Evolutionary conservation across 2,888 invertebrate species (phyloP).

Genomic region (Didymodactylos carnosus): DNA sequence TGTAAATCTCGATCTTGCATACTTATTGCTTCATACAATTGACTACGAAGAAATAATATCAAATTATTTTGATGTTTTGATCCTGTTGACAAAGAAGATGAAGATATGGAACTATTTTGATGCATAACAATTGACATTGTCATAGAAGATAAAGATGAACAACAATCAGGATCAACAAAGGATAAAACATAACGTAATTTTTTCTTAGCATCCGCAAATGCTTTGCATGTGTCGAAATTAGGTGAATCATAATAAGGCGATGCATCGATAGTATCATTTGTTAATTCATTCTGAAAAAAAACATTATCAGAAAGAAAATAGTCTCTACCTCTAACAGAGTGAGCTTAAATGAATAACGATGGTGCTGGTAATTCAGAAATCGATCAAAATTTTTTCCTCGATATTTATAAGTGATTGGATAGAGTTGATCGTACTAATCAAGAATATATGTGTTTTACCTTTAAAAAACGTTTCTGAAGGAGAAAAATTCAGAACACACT

Average conservation of each 20-base stretch:
- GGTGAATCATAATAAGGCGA: slow-evolving; percentile 34
- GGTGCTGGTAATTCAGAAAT: too few relatives aligned
- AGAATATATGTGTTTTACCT: too few relatives aligned
- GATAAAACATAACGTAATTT: slow-evolving; percentile 74
- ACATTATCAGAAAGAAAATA: background rate
- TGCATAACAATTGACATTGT: background rate
- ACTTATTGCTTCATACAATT: slow-evolving; percentile 61
- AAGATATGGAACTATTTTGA: background rate
- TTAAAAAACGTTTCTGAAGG: too few relatives aligned
- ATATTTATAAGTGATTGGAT: too few relatives aligned
- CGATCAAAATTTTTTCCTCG: too few relatives aligned
- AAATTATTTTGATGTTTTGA: slow-evolving; percentile 16
- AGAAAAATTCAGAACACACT: too few relatives aligned
- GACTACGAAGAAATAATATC: slow-evolving; percentile 33
- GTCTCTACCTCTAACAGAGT: too few relatives aligned
- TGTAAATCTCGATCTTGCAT: slow-evolving; percentile 54
- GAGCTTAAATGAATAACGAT: too few relatives aligned
- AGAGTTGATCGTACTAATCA: too few relatives aligned
- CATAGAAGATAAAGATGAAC: background rate
- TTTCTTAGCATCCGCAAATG: slow-evolving; percentile 55
- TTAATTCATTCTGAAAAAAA: background rate
- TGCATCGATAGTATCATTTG: background rate
- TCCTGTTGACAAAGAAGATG: background rate
- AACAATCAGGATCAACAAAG: slow-evolving; percentile 49
- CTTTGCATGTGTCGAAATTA: slow-evolving; percentile 42